Conservation (phyloP, 2,888 invertebrate genomes). For the Pterostichus niger region DNA sequence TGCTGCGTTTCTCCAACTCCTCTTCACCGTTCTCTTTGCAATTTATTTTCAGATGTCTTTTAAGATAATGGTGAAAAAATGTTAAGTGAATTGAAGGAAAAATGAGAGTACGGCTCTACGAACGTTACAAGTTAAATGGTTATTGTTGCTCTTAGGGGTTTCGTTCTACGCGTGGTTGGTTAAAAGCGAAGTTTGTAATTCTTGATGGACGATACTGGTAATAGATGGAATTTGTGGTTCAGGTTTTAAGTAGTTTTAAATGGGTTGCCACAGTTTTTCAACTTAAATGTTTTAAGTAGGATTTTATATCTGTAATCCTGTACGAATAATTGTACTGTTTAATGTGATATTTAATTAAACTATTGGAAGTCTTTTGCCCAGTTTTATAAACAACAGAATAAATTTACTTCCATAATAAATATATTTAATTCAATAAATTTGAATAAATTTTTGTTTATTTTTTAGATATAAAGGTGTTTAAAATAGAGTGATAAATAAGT, state of each 20-base stretch:
- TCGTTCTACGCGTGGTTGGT: slow-evolving; percentile 16
- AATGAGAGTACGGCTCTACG: slow-evolving; percentile 32
- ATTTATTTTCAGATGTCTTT: slow-evolving; percentile 54
- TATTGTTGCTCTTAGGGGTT: slow-evolving; percentile 39
- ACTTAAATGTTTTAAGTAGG: no score
- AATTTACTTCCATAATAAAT: no score
- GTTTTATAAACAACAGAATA: no score
- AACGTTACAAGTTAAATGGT: slow-evolving; percentile 34
- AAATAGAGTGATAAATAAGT: no score
- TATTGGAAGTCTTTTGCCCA: no score
- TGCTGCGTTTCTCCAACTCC: not conserved
- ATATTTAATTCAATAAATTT: no score
- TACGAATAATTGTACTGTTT: no score
- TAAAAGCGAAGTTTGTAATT: slow-evolving; percentile 25
- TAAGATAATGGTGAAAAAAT: slow-evolving; percentile 53
- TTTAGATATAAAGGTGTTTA: no score
- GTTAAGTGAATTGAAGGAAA: slow-evolving; percentile 50
- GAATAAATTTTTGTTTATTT: no score
- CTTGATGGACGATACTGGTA: slow-evolving; percentile 36
- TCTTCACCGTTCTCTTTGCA: slow-evolving; percentile 27
- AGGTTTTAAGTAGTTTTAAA: no score
- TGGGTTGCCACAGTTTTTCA: not conserved
- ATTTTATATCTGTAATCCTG: no score
- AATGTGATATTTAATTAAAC: no score
- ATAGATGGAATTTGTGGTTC: slow-evolving; percentile 3